A percentile compares a stretch with the other conserved stretches of the same genome.
These are phyloP conservation scores for Pituophis catenifer DNA, from an alignment of 2,113 vertebrate species.

Conservation along the genomic window DNA sequence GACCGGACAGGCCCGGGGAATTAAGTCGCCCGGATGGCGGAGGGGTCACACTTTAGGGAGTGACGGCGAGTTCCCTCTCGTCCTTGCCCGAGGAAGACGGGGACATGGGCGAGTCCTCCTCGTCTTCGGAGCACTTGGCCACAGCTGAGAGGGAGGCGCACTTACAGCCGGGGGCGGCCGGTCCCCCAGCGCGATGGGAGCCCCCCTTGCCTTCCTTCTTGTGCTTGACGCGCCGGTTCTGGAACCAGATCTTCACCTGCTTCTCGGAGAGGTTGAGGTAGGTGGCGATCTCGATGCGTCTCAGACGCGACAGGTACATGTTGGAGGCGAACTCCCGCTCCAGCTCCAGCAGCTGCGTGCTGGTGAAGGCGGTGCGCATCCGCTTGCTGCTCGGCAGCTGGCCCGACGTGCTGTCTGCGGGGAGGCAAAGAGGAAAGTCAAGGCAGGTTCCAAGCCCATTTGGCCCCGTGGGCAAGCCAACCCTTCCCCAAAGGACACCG, in stretches of 20 bases:
- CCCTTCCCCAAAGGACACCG: not conserved
- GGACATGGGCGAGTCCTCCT: slow-evolving; percentile 90
- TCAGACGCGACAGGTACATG: slow-evolving; percentile 96
- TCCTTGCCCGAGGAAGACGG: slow-evolving; percentile 95
- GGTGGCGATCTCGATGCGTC: slow-evolving; percentile 98
- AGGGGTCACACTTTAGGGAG: slow-evolving; percentile 66
- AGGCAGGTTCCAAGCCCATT: not conserved
- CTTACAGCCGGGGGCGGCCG: slow-evolving; percentile 81
- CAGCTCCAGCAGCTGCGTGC: slow-evolving; percentile 96
- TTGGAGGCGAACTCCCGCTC: slow-evolving; percentile 98
- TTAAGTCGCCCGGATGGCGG: not conserved
- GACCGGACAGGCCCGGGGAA: not conserved
- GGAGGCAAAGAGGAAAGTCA: slow-evolving; percentile 17
- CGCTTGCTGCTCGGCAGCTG: slow-evolving; percentile 96
- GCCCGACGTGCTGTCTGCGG: slow-evolving; percentile 82
- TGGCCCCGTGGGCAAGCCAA: not conserved
- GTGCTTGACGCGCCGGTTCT: slow-evolving; percentile 97
- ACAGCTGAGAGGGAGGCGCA: slow-evolving; percentile 87
- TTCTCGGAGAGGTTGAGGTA: slow-evolving; percentile 99
- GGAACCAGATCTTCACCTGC: slow-evolving; percentile 99
- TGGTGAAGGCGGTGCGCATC: slow-evolving; percentile 99
- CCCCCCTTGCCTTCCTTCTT: slow-evolving; percentile 95
- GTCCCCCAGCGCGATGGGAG: slow-evolving; percentile 73
- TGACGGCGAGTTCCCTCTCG: slow-evolving; percentile 88
- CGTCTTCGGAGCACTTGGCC: slow-evolving; percentile 88